Conservation (phyloP, 2,113 vertebrate species). For the Pelobates fuscus region DNA sequence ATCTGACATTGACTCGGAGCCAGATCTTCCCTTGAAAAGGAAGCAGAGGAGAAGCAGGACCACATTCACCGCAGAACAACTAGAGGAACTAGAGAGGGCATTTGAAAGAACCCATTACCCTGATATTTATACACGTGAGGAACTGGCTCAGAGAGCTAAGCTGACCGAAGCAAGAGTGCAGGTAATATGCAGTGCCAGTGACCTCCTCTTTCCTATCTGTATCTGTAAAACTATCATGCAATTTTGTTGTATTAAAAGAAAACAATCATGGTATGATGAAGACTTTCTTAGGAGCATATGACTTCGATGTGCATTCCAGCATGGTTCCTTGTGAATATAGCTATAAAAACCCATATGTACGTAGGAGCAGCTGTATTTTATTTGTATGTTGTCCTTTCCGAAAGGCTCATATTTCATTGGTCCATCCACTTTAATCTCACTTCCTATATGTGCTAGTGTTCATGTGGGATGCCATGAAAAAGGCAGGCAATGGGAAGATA, state of each 20-base stretch:
- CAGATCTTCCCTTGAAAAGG: constrained; percentile 92
- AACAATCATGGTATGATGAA: not conserved
- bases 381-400: not conserved
- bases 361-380: not conserved
- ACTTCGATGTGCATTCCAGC: not conserved
- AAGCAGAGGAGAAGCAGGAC: constrained; percentile 96
- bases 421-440: not conserved
- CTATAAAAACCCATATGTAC: constrained; percentile 19
- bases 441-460: not conserved
- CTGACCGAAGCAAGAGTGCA: constrained; percentile 96
- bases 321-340: not conserved
- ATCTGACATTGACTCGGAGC: constrained; percentile 96
- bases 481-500: not conserved
- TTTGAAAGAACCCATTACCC: constrained; percentile 98
- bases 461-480: not conserved
- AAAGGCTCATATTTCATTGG: not conserved
- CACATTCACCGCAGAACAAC: constrained; percentile 94
- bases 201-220: not conserved
- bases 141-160: constrained; percentile 94
- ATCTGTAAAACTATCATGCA: not conserved
- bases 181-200: constrained; percentile 71
- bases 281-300: not conserved
- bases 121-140: constrained; percentile 97
- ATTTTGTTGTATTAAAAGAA: not conserved
- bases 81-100: constrained; percentile 94